phyloP scores from a whole-genome alignment of 2,797 vertebrate genomes.

The Sebastes taczanowskii region DNA sequence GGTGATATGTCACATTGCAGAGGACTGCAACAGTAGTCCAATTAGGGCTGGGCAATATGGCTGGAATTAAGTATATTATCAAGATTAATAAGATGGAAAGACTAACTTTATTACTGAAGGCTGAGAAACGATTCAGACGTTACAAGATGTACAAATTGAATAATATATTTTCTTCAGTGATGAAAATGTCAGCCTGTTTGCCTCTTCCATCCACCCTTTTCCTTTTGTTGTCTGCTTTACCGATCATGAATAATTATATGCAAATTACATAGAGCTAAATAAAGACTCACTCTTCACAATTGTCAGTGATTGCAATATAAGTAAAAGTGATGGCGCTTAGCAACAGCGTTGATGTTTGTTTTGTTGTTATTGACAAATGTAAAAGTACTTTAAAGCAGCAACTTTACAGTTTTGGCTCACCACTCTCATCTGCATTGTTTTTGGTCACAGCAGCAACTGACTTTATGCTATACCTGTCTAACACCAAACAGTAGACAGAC shows the following conservation, averaged over 20 bases:
- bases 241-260: neutral
- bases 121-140: neutral
- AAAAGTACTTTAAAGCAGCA: neutral
- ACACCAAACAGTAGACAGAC: neutral
- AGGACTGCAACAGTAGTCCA: neutral
- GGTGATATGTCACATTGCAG: neutral
- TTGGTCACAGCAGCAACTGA: neutral
- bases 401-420: neutral
- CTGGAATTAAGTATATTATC: neutral
- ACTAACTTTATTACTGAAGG: neutral
- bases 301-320: neutral
- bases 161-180: constrained; percentile 5
- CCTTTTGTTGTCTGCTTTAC: neutral
- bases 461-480: neutral
- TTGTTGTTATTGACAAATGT: neutral
- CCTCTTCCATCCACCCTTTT: neutral
- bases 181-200: neutral
- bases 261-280: neutral
- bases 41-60: neutral
- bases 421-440: neutral
- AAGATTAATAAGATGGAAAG: neutral
- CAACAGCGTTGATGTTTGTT: neutral
- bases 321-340: neutral
- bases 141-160: neutral
- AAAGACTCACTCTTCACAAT: neutral